Conservation (phyloP, 1,140 invertebrate species). For the Drosophila dunni region DNA sequence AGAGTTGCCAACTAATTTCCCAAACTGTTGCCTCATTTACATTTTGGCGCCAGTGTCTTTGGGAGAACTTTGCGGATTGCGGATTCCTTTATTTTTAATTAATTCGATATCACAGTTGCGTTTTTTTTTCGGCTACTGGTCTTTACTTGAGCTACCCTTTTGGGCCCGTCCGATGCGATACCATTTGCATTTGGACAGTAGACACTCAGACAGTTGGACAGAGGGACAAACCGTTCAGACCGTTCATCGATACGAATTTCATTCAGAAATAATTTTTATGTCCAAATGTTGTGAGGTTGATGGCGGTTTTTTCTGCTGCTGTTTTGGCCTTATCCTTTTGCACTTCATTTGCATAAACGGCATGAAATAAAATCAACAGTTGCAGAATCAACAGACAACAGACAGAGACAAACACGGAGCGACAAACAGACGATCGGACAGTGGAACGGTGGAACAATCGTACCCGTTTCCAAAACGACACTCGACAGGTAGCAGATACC, state of each 20-base stretch:
- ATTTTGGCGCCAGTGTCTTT: constrained; percentile 67
- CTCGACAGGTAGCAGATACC: constrained; percentile 64
- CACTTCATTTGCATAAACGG: constrained; percentile 82
- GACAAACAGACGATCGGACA: constrained; percentile 34
- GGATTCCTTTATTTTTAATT: constrained; percentile 66
- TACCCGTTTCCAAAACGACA: constrained; percentile 14
- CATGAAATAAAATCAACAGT: constrained; percentile 83
- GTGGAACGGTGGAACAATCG: constrained; percentile 18
- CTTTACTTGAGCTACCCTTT: constrained; percentile 66
- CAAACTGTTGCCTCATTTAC: constrained; percentile 73
- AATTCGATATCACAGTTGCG: constrained; percentile 81
- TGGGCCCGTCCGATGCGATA: constrained; percentile 32
- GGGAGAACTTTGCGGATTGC: background rate
- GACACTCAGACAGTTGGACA: constrained; percentile 15
- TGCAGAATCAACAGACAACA: constrained; percentile 64
- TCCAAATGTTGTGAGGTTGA: constrained; percentile 70
- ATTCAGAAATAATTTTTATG: constrained; percentile 83
- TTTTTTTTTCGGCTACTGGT: constrained; percentile 78
- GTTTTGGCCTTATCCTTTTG: constrained; percentile 80
- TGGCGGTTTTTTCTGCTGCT: constrained; percentile 47
- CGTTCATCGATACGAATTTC: constrained; percentile 79
- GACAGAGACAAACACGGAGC: constrained; percentile 10
- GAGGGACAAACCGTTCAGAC: constrained; percentile 15
- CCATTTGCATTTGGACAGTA: constrained; percentile 75
- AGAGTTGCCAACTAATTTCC: constrained; percentile 61